Evolutionary conservation across 2,888 invertebrate species (phyloP).

Genomic region (Metallyticus violacea): DNA sequence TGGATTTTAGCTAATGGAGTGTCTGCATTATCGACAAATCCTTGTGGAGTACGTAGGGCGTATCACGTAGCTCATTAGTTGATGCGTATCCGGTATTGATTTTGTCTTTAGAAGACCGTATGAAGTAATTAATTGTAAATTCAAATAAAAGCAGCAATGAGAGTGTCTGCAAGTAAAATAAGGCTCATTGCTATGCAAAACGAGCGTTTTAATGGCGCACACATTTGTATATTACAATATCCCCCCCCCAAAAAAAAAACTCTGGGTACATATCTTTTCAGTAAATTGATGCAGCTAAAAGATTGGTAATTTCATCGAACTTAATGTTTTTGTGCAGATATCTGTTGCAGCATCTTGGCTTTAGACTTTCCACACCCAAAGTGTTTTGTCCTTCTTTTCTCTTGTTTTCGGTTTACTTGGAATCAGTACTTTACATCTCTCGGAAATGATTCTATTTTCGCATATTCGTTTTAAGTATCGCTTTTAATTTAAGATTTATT

Average conservation of each 20-base stretch:
- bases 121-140: background rate
- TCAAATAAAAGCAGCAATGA: background rate
- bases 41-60: background rate
- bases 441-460: too few species aligned
- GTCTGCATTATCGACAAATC: background rate
- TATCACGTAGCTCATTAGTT: background rate
- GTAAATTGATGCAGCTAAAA: background rate
- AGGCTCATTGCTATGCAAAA: background rate
- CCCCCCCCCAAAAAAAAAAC: background rate
- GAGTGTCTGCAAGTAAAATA: background rate
- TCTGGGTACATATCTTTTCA: background rate
- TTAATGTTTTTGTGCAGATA: too few species aligned
- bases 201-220: background rate
- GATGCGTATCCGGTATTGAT: background rate
- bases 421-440: too few species aligned
- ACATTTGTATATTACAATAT: background rate
- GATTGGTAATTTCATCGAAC: too few species aligned
- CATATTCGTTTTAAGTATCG: too few species aligned
- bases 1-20: background rate
- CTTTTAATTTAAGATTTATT: too few species aligned
- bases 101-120: background rate
- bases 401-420: too few species aligned
- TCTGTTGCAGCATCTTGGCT: too few species aligned
- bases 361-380: too few species aligned
- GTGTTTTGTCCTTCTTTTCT: too few species aligned